Evolutionary conservation across 2,113 vertebrate species (phyloP), one percentile per base, ranked within the genome.

Genomic region (Corythornis vintsioides): DNA sequence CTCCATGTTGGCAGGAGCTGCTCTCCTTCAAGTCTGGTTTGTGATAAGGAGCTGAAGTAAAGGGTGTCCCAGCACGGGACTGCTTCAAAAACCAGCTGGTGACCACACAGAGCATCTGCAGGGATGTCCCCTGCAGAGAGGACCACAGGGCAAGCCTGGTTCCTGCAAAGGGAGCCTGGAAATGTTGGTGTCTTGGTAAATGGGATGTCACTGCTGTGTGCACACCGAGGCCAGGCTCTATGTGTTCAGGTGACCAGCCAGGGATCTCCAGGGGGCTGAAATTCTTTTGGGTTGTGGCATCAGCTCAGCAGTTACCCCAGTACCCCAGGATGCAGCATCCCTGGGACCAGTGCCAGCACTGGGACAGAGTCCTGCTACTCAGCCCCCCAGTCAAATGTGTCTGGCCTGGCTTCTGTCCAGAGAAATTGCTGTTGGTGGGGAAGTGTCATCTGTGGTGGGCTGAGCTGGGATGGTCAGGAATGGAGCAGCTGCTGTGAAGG

Each of bases 391-490:
- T 52, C 18, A 21, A 17, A n/a, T 3, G 26, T 19, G 8, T 24
- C 59, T 17, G 47, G 22, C 13, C 28, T 28, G 21, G 18, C 13
- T 61, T 9, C 13, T 47, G 47, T 53, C 52, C 13, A 28, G 29
- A 24, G 21, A 60, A 29, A 19, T 12, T 0, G 2, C 7, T 16
- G 9, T 3, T 24, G 45, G 85, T 28, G 77, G 59, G 35, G 20
- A 15, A n/a, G 19, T 0, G 4, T 24, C n/a, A 35, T 4, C 20
- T 1, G 0, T 2, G 33, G 28, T 31, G 26, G 53, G 53, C 70
- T 56, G 60, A n/a, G 5, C 59, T 31, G 35, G 8, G 20, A 22
- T 0, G 2, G 10, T 26, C 21, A 2, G 48, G 56, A 33, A 10
- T 1, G 5, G 33, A 53, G 16, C 3, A 1, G 55, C 2, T 3